These are phyloP conservation scores for Tetanocera ferruginea DNA, from an alignment of 2,888 invertebrate genomes.

Conservation along the genomic window DNA sequence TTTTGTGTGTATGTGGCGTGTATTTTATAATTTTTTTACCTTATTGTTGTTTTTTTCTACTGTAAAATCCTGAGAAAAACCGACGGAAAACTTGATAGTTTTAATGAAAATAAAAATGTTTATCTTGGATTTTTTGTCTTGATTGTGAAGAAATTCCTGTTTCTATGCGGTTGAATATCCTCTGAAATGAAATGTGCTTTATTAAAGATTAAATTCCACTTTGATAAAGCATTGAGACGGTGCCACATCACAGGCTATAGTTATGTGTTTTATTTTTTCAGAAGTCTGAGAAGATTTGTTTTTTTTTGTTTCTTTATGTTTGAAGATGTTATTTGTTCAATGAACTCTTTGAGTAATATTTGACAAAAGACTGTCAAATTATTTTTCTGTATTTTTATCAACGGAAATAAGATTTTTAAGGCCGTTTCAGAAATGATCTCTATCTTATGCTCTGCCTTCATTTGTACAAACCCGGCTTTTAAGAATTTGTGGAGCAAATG, in stretches of 20 bases:
- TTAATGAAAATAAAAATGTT: conserved; percentile 6
- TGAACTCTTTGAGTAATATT: background rate
- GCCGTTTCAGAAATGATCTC: no score
- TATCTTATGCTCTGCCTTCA: no score
- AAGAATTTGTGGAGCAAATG: background rate
- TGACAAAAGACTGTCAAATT: background rate
- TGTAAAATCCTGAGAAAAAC: conserved; percentile 54
- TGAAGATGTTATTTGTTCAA: background rate
- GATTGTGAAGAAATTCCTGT: conserved; percentile 7
- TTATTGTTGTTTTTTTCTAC: conserved; percentile 43
- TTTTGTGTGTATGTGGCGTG: background rate
- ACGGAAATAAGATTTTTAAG: no score
- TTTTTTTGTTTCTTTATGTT: background rate
- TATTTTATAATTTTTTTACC: conserved; percentile 22
- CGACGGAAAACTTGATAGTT: conserved; percentile 41
- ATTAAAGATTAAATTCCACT: conserved; percentile 39
- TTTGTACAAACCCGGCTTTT: background rate
- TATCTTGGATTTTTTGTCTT: conserved; percentile 13
- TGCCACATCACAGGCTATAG: background rate
- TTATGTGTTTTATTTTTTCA: background rate
- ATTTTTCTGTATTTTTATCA: background rate
- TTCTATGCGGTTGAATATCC: conserved; percentile 18
- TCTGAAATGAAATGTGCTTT: conserved; percentile 45
- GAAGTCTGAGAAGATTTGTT: background rate
- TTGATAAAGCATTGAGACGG: background rate